A percentile compares a stretch with the other conserved stretches of the same genome.
Conservation (phyloP, 2,113 vertebrate species). For the Aythya baeri region DNA sequence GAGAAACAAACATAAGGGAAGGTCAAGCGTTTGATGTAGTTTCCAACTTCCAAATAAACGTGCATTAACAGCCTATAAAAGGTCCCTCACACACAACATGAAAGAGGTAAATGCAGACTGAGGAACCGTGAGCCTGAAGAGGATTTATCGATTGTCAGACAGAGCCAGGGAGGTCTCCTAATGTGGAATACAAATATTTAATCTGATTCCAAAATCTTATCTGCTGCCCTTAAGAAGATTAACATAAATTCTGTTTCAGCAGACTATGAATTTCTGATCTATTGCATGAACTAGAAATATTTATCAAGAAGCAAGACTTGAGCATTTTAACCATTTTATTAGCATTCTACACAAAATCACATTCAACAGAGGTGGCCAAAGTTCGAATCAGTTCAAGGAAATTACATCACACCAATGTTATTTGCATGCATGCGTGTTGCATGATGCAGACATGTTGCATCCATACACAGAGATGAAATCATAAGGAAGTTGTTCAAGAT, state of each 20-base stretch:
- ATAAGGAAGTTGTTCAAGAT: neutral
- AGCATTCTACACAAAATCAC: conserved; percentile 18
- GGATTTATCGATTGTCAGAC: conserved; percentile 48
- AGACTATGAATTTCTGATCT: conserved; percentile 46
- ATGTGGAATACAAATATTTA: conserved; percentile 51
- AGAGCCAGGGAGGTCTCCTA: neutral
- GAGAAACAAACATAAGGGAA: neutral
- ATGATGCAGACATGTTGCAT: neutral
- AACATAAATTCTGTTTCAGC: conserved; percentile 31
- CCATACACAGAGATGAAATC: neutral
- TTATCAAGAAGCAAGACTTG: neutral
- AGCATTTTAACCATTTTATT: conserved; percentile 18
- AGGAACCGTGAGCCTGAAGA: neutral
- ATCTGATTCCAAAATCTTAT: conserved; percentile 65
- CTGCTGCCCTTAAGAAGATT: conserved; percentile 48
- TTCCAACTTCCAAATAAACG: conserved; percentile 14
- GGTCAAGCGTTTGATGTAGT: neutral
- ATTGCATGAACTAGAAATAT: neutral
- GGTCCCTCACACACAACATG: neutral
- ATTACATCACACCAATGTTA: neutral
- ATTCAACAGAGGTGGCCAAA: neutral
- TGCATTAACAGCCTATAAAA: neutral
- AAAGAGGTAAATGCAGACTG: neutral
- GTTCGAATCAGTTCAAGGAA: neutral
- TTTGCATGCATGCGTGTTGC: neutral